Percentiles rank a stretch among this genome's conserved stretches.
phyloP scores from a whole-genome alignment of 2,113 vertebrate species.

The Shinisaurus crocodilurus region DNA sequence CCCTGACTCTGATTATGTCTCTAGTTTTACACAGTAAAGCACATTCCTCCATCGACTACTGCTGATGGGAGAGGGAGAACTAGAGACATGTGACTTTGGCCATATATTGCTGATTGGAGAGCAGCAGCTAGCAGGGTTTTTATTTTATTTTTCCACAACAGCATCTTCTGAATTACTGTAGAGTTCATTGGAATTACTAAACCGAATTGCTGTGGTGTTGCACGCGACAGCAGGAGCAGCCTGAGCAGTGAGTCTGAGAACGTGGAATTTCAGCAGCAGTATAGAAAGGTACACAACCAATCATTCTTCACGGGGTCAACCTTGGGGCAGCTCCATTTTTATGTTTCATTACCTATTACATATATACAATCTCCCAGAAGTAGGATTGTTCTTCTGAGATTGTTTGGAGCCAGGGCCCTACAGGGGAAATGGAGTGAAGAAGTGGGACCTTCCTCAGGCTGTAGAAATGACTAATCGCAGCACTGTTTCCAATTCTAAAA shows the following conservation, averaged over 20 bases:
- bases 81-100: neutral
- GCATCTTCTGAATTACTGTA: neutral
- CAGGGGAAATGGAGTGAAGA: neutral
- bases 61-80: neutral
- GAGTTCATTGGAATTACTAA: neutral
- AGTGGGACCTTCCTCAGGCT: neutral
- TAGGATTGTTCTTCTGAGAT: neutral
- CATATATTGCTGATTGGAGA: neutral
- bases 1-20: neutral
- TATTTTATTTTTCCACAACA: neutral
- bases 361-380: neutral
- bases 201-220: neutral
- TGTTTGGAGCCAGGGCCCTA: neutral
- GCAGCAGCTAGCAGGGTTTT: neutral
- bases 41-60: neutral
- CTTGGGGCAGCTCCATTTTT: neutral
- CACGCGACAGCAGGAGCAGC: neutral
- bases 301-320: neutral
- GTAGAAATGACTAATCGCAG: neutral
- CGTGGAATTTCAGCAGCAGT: neutral
- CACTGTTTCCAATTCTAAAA: neutral
- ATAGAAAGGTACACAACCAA: neutral
- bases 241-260: neutral
- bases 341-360: neutral
- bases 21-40: neutral